These are phyloP conservation scores for Alectoris magna DNA, from an alignment of 2,797 vertebrate genomes.

Conservation along the genomic window DNA sequence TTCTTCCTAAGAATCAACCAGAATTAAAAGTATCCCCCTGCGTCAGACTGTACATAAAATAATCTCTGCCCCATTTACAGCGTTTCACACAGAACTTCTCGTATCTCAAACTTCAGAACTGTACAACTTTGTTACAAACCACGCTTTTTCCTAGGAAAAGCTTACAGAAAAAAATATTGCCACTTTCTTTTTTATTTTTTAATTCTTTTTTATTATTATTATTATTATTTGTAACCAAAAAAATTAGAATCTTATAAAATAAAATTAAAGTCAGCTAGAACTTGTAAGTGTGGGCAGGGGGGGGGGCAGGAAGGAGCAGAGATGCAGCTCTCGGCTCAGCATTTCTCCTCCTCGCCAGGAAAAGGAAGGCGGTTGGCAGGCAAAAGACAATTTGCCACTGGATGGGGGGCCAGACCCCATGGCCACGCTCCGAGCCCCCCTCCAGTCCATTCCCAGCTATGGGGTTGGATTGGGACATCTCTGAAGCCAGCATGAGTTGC, in stretches of 20 bases:
- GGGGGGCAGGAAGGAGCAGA: neutral
- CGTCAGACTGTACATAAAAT: conserved; percentile 78
- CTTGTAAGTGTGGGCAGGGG: conserved; percentile 49
- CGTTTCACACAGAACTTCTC: conserved; percentile 74
- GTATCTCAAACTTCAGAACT: conserved; percentile 78
- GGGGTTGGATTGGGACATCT: neutral
- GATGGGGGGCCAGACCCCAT: neutral
- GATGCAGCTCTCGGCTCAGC: neutral
- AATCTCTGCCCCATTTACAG: conserved; percentile 80
- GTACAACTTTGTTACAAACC: conserved; percentile 82
- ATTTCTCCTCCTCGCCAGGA: neutral
- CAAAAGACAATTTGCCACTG: neutral
- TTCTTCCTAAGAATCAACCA: conserved; percentile 73
- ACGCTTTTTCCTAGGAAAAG: conserved; percentile 79
- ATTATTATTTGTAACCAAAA: conserved; percentile 55
- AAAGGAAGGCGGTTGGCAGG: conserved; percentile 36
- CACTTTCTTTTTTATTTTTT: conserved; percentile 58
- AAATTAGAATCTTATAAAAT: conserved; percentile 46
- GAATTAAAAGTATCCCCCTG: conserved; percentile 74
- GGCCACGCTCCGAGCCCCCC: neutral
- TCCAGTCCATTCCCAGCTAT: neutral
- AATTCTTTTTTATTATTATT: neutral
- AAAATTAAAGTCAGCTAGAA: conserved; percentile 68
- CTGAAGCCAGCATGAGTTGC: neutral
- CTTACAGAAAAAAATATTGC: conserved; percentile 77